A percentile compares a stretch with the other conserved stretches of the same genome.
These are phyloP conservation scores for Amblyopsis rosae DNA, from an alignment of 2,113 vertebrate genomes.

Conservation along the genomic window DNA sequence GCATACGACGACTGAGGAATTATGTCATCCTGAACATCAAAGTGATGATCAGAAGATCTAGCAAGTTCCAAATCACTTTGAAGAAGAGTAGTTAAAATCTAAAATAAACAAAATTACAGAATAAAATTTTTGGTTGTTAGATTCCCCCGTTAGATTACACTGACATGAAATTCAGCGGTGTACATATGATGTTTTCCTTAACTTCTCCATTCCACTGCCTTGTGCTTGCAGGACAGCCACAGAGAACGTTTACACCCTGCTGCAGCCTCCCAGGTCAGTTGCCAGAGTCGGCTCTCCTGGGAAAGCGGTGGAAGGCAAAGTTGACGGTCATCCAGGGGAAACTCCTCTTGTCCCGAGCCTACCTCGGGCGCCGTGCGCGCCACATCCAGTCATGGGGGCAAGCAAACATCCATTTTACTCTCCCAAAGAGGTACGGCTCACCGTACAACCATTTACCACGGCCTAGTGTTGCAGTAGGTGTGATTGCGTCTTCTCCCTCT, in stretches of 20 bases:
- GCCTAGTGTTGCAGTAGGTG: neutral
- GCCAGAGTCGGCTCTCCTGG: slow-evolving; percentile 60
- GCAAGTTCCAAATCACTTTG: too few relatives aligned
- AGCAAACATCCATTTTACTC: slow-evolving; percentile 65
- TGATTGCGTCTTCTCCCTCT: neutral
- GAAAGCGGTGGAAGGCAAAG: slow-evolving; percentile 58
- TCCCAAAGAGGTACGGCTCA: slow-evolving; percentile 63
- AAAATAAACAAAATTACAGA: too few relatives aligned
- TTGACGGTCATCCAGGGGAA: slow-evolving; percentile 50
- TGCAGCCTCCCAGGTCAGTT: slow-evolving; percentile 61
- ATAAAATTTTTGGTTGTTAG: too few relatives aligned
- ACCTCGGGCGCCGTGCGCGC: slow-evolving; percentile 53
- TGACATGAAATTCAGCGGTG: too few relatives aligned
- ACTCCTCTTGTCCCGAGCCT: slow-evolving; percentile 46
- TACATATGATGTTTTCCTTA: neutral
- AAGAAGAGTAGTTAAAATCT: too few relatives aligned
- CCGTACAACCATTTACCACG: neutral
- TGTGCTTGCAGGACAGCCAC: slow-evolving; percentile 55
- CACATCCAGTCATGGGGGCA: slow-evolving; percentile 67
- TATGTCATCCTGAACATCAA: too few relatives aligned
- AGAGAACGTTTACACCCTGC: slow-evolving; percentile 73
- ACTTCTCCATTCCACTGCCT: neutral
- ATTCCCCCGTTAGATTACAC: too few relatives aligned
- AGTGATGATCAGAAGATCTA: too few relatives aligned
- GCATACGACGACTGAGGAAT: too few relatives aligned